A percentile compares a stretch with the other conserved stretches of the same genome.
Conservation (phyloP, 2,888 invertebrate genomes). For the Nemapogon koenigi region DNA sequence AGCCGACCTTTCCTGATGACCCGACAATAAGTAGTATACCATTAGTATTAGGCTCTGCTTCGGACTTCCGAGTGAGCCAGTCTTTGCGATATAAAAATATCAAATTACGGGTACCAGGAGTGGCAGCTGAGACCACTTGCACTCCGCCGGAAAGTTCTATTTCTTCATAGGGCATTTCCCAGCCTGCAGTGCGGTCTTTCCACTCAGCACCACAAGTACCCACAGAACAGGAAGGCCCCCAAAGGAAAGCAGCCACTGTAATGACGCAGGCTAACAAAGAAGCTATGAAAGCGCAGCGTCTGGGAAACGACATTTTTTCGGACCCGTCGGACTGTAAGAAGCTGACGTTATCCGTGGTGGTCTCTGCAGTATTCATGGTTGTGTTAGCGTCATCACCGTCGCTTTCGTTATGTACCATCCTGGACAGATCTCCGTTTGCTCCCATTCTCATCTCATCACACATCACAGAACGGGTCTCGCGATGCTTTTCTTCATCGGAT, state of each 20-base stretch:
- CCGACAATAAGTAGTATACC: slow-evolving; percentile 76
- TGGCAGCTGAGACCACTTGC: slow-evolving; percentile 70
- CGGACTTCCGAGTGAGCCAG: slow-evolving; percentile 60
- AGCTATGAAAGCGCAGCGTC: slow-evolving; percentile 72
- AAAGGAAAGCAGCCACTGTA: slow-evolving; percentile 76
- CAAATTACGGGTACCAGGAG: slow-evolving; percentile 71
- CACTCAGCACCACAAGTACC: slow-evolving; percentile 69
- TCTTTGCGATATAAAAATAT: slow-evolving; percentile 78
- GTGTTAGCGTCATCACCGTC: slow-evolving; percentile 56
- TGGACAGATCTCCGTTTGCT: slow-evolving; percentile 47
- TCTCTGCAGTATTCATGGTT: slow-evolving; percentile 49
- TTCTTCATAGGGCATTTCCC: slow-evolving; percentile 72
- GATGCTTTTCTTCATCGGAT: slow-evolving; percentile 67
- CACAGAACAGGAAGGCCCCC: slow-evolving; percentile 76
- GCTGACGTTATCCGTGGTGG: slow-evolving; percentile 56
- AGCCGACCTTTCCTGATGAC: slow-evolving; percentile 73
- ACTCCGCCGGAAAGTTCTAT: slow-evolving; percentile 74
- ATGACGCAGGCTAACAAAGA: slow-evolving; percentile 75
- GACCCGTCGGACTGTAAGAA: slow-evolving; percentile 54
- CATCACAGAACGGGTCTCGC: slow-evolving; percentile 37
- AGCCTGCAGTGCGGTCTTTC: slow-evolving; percentile 67
- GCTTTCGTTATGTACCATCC: slow-evolving; percentile 45
- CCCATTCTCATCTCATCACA: slow-evolving; percentile 53
- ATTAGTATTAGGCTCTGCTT: slow-evolving; percentile 55
- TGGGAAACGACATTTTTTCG: slow-evolving; percentile 69